Conservation (phyloP, 1,140 invertebrate genomes). For the Drosophila sp. region DNA sequence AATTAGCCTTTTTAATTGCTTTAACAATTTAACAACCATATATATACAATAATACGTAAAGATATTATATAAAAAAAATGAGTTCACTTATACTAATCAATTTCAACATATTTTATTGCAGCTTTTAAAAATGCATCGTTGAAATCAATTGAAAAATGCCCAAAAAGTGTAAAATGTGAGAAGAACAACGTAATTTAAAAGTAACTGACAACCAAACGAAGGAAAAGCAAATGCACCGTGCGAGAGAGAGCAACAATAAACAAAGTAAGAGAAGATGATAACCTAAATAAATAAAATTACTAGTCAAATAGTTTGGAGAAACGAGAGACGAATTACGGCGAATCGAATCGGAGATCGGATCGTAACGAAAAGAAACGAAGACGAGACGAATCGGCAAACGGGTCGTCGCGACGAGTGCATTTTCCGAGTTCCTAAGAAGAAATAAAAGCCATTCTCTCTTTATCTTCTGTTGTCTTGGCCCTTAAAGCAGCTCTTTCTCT, state of each 20-base stretch:
- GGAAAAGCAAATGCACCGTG: conserved; percentile 6
- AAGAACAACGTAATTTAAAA: conserved; percentile 9
- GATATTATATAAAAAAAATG: too few species aligned
- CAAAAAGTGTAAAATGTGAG: conserved; percentile 50
- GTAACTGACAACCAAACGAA: conserved; percentile 32
- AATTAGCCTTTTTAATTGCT: too few species aligned
- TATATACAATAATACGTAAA: too few species aligned
- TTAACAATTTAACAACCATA: too few species aligned
- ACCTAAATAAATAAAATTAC: conserved; percentile 72
- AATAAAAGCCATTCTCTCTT: conserved; percentile 23
- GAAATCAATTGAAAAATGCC: conserved; percentile 50
- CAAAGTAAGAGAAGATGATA: conserved; percentile 56
- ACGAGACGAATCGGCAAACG: conserved; percentile 23
- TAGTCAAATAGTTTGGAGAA: conserved; percentile 58
- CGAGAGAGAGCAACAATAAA: conserved; percentile 22
- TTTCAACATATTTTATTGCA: conserved; percentile 32
- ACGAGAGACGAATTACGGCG: conserved; percentile 8
- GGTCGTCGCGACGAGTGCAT: conserved; percentile 37
- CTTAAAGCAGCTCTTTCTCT: conserved; percentile 5
- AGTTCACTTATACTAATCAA: conserved; percentile 2
- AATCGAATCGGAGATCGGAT: conserved; percentile 4
- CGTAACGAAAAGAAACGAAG: conserved; percentile 7
- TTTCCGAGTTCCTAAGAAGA: conserved; percentile 29
- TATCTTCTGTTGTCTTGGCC: not conserved
- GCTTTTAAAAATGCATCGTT: conserved; percentile 54